A percentile compares a stretch with the other conserved stretches of the same genome.
Evolutionary conservation across 2,888 invertebrate genomes (phyloP).

Genomic region (Camptogramma bilineatum): DNA sequence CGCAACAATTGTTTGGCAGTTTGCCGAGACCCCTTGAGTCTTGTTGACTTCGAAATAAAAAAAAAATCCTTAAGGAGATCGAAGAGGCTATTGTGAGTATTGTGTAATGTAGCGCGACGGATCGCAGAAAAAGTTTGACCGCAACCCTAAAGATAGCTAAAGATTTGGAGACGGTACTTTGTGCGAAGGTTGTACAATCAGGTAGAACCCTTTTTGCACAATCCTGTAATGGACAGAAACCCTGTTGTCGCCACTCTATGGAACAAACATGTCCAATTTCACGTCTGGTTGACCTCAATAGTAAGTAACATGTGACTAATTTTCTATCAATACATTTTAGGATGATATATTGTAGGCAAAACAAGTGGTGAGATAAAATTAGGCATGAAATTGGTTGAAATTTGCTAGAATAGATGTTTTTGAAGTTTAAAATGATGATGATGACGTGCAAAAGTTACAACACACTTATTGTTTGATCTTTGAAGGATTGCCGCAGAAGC

Average conservation of each 20-base stretch:
- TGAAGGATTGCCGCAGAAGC: not conserved
- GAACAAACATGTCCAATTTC: constrained; percentile 79
- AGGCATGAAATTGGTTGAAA: constrained; percentile 68
- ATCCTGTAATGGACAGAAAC: constrained; percentile 72
- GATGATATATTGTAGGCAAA: constrained; percentile 63
- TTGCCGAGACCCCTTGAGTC: constrained; percentile 77
- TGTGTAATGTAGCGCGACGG: constrained; percentile 80
- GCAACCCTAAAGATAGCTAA: constrained; percentile 10
- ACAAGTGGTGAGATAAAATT: constrained; percentile 52
- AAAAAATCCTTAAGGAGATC: constrained; percentile 79
- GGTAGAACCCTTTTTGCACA: constrained; percentile 85
- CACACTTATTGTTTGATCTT: not conserved
- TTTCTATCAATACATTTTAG: constrained; percentile 69
- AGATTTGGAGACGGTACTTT: constrained; percentile 26
- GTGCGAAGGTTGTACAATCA: constrained; percentile 61
- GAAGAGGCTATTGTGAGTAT: constrained; percentile 81
- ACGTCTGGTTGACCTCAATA: constrained; percentile 75
- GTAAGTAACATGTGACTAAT: constrained; percentile 69
- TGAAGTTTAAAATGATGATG: constrained; percentile 6
- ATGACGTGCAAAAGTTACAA: constrained; percentile 16
- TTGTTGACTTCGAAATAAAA: constrained; percentile 80
- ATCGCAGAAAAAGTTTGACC: constrained; percentile 57
- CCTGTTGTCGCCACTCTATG: constrained; percentile 76
- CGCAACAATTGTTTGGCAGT: constrained; percentile 84
- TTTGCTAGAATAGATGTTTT: constrained; percentile 18